Evolutionary conservation across 2,888 invertebrate genomes (phyloP).

Genomic region (Proisotoma minuta): DNA sequence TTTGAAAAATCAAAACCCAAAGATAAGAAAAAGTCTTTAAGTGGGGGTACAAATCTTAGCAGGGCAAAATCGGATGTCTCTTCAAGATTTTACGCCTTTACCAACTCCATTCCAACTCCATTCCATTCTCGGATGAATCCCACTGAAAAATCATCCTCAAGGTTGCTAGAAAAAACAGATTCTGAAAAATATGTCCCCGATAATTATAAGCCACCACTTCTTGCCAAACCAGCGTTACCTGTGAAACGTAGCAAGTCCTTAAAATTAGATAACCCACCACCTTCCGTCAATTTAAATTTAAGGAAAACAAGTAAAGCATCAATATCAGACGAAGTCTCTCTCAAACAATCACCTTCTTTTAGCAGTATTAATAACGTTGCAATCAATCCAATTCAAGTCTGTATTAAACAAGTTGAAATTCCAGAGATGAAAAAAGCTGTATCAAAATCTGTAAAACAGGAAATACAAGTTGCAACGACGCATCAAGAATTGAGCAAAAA

Average conservation of each 20-base stretch:
- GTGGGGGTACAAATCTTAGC: conserved; percentile 36
- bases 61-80: conserved; percentile 47
- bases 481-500: conserved; percentile 7
- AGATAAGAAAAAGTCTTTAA: conserved; percentile 36
- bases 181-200: neutral
- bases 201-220: conserved; percentile 32
- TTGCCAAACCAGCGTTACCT: conserved; percentile 48
- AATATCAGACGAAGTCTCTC: neutral
- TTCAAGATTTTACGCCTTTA: conserved; percentile 41
- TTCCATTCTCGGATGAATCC: conserved; percentile 18
- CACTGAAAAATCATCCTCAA: neutral
- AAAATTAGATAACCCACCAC: conserved; percentile 36
- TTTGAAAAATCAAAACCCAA: conserved; percentile 50
- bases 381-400: conserved; percentile 39
- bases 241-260: conserved; percentile 52
- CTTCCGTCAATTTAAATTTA: neutral
- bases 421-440: conserved; percentile 42
- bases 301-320: neutral
- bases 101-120: conserved; percentile 27
- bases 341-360: conserved; percentile 16
- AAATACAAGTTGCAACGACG: conserved; percentile 33
- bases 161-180: too few species aligned
- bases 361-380: conserved; percentile 16
- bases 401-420: conserved; percentile 45
- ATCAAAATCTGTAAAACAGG: conserved; percentile 37